A percentile compares a stretch with the other conserved stretches of the same genome.
Conservation (phyloP, 2,888 invertebrate genomes). For the Acleris literana region DNA sequence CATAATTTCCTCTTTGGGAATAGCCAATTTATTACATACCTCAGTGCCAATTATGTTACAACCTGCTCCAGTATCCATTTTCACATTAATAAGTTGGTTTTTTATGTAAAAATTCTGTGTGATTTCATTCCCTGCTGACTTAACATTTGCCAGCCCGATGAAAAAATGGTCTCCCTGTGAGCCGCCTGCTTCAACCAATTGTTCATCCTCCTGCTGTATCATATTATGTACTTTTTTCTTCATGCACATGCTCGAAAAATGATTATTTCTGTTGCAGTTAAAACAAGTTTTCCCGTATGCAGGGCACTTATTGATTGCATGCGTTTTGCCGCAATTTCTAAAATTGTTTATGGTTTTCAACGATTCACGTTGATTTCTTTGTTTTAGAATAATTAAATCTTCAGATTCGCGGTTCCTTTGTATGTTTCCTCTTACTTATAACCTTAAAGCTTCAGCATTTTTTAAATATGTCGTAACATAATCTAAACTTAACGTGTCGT, state of each 20-base stretch:
- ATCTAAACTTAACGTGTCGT: not conserved
- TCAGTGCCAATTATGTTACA: no score
- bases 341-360: constrained; percentile 2
- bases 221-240: no score
- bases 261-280: no score
- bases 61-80: no score
- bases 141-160: constrained; percentile 2
- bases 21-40: no score
- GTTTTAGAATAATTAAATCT: not conserved
- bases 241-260: no score
- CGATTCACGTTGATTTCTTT: constrained; percentile 2
- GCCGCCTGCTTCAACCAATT: not conserved
- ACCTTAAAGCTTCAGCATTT: not conserved
- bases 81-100: not conserved
- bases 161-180: constrained; percentile 5
- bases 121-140: not conserved
- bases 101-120: not conserved
- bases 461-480: constrained; percentile 1
- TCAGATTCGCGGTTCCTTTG: no score
- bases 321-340: constrained; percentile 3
- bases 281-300: not conserved
- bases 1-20: no score
- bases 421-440: no score
- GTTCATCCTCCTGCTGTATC: not conserved
- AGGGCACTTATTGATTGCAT: constrained; percentile 4